Evolutionary conservation across 2,113 vertebrate species (phyloP).

Genomic region (Coryphaenoides rupestris): DNA sequence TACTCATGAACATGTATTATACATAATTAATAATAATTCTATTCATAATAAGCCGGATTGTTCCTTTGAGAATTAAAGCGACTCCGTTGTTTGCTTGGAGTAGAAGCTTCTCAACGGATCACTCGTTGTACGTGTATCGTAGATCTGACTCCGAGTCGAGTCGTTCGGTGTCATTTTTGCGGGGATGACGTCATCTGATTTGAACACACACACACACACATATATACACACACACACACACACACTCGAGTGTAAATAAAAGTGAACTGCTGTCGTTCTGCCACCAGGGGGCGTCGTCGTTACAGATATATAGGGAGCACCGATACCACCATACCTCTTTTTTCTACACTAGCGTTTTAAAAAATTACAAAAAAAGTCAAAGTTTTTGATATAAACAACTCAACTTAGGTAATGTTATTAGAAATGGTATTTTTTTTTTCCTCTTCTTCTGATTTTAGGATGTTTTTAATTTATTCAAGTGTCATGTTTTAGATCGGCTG

Average conservation of each 20-base stretch:
- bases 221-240: too few species aligned
- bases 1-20: constrained; percentile 36
- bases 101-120: background rate
- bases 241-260: constrained; percentile 59
- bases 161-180: constrained; percentile 32
- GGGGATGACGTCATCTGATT: constrained; percentile 55
- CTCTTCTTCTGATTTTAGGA: too few species aligned
- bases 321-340: constrained; percentile 77
- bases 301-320: constrained; percentile 67
- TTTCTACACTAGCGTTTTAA: constrained; percentile 77
- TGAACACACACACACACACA: too few species aligned
- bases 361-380: constrained; percentile 12
- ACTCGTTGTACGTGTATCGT: background rate
- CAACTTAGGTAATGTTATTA: constrained; percentile 67
- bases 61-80: background rate
- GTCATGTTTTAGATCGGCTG: constrained; percentile 49
- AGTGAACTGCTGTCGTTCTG: constrained; percentile 66
- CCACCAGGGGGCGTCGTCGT: constrained; percentile 71
- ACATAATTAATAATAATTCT: constrained; percentile 38
- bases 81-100: background rate
- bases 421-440: constrained; percentile 59
- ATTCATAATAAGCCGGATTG: constrained; percentile 26
- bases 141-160: constrained; percentile 26
- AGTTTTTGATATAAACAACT: constrained; percentile 67
- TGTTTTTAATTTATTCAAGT: constrained; percentile 67